Evolutionary conservation across 2,888 invertebrate genomes (phyloP).

Genomic region (Empis stercorea): DNA sequence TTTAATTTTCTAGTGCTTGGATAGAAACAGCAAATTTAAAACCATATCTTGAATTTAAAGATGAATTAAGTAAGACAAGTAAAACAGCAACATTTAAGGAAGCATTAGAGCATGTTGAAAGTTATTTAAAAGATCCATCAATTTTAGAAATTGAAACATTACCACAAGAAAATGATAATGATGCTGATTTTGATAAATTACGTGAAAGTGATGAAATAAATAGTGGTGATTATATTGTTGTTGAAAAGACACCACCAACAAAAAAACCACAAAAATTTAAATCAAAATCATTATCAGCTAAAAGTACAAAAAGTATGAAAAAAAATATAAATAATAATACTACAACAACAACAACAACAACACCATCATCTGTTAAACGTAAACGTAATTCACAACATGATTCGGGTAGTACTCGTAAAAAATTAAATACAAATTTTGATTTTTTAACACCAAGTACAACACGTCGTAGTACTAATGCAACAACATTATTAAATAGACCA

Average conservation of each 20-base stretch:
- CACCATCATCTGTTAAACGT: slow-evolving; percentile 30
- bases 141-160: slow-evolving; percentile 24
- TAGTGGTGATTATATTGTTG: slow-evolving; percentile 11
- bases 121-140: slow-evolving; percentile 57
- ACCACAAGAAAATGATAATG: slow-evolving; percentile 38
- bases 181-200: slow-evolving; percentile 59
- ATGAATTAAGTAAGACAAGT: slow-evolving; percentile 58
- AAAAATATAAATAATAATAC: not conserved
- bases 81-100: slow-evolving; percentile 66
- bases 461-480: slow-evolving; percentile 27
- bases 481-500: slow-evolving; percentile 32
- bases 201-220: slow-evolving; percentile 39
- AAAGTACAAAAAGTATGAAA: slow-evolving; percentile 6
- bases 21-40: slow-evolving; percentile 74
- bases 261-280: slow-evolving; percentile 13
- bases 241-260: slow-evolving; percentile 13
- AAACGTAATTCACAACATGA: slow-evolving; percentile 42
- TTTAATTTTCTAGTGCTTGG: slow-evolving; percentile 58
- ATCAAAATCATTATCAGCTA: slow-evolving; percentile 15
- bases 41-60: slow-evolving; percentile 68
- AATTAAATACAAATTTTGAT: slow-evolving; percentile 13
- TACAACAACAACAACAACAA: not conserved
- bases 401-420: slow-evolving; percentile 2
- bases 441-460: slow-evolving; percentile 11
- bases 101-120: slow-evolving; percentile 67